Evolutionary conservation across 1,140 invertebrate genomes (phyloP).

Genomic region (Augochlora pura): DNA sequence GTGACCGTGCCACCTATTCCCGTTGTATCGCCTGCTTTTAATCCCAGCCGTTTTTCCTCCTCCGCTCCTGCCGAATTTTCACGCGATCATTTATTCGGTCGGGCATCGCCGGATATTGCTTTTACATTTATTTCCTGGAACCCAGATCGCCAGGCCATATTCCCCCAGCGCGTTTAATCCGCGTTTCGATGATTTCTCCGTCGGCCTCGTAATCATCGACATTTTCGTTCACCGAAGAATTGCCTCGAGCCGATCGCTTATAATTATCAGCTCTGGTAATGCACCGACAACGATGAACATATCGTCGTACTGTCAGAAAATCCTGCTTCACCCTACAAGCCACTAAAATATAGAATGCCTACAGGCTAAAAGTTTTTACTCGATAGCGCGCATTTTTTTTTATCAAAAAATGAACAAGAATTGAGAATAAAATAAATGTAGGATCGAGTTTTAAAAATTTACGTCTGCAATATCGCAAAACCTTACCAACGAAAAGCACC

Average conservation of each 20-base stretch:
- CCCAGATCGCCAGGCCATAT: background rate
- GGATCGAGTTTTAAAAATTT: too few relatives aligned
- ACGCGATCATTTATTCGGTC: background rate
- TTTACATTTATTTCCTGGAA: constrained; percentile 12
- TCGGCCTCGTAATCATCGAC: background rate
- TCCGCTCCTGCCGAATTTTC: background rate
- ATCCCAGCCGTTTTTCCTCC: background rate
- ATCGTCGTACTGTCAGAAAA: background rate
- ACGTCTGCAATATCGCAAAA: too few relatives aligned
- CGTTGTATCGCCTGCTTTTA: background rate
- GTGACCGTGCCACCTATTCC: background rate
- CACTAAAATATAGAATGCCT: too few relatives aligned
- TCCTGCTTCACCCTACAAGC: too few relatives aligned
- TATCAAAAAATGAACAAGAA: too few relatives aligned
- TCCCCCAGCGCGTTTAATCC: background rate
- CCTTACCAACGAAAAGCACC: too few relatives aligned
- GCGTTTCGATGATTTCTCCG: background rate
- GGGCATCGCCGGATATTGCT: background rate
- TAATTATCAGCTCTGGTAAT: background rate
- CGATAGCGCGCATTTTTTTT: too few relatives aligned
- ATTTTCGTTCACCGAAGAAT: background rate
- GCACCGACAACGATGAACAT: background rate
- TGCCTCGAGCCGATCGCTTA: background rate
- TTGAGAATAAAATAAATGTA: too few relatives aligned
- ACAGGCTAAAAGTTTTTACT: too few relatives aligned